Evolutionary conservation across 2,888 invertebrate genomes (phyloP).

Genomic region (Agrotis exclamationis): DNA sequence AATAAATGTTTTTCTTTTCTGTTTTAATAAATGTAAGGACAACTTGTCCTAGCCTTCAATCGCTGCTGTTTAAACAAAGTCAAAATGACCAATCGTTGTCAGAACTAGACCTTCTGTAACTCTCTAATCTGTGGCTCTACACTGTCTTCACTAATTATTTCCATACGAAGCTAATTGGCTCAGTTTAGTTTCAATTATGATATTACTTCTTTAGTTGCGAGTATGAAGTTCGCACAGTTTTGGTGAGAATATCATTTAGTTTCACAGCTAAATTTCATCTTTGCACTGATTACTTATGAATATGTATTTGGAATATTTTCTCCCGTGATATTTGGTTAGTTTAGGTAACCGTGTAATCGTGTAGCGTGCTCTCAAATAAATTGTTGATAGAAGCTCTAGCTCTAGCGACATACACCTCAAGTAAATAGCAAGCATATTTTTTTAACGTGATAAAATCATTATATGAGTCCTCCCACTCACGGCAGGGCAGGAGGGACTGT

Average conservation of each 20-base stretch:
- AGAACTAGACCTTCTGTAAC: not conserved
- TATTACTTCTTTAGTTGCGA: slow-evolving; percentile 53
- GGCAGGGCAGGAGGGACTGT: too few species aligned
- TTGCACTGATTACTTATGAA: slow-evolving; percentile 28
- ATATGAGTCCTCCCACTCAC: too few species aligned
- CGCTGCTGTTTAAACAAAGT: too few species aligned
- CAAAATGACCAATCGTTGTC: too few species aligned
- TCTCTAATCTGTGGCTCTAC: not conserved
- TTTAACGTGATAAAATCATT: too few species aligned
- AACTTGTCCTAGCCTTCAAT: too few species aligned
- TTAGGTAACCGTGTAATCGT: not conserved
- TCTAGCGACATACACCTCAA: too few species aligned
- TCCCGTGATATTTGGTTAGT: not conserved
- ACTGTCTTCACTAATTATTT: slow-evolving; percentile 63
- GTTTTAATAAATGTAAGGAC: too few species aligned
- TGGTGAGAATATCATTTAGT: slow-evolving; percentile 38
- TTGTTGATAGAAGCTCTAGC: not conserved
- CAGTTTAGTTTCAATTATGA: slow-evolving; percentile 67
- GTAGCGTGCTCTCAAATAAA: not conserved
- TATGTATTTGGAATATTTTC: slow-evolving; percentile 17
- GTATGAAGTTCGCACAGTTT: slow-evolving; percentile 34
- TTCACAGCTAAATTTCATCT: slow-evolving; percentile 23
- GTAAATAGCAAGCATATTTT: too few species aligned
- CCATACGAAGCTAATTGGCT: slow-evolving; percentile 65
- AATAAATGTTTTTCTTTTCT: too few species aligned